phyloP scores from a whole-genome alignment of 2,113 vertebrate genomes.

The Nycticebus coucang region DNA sequence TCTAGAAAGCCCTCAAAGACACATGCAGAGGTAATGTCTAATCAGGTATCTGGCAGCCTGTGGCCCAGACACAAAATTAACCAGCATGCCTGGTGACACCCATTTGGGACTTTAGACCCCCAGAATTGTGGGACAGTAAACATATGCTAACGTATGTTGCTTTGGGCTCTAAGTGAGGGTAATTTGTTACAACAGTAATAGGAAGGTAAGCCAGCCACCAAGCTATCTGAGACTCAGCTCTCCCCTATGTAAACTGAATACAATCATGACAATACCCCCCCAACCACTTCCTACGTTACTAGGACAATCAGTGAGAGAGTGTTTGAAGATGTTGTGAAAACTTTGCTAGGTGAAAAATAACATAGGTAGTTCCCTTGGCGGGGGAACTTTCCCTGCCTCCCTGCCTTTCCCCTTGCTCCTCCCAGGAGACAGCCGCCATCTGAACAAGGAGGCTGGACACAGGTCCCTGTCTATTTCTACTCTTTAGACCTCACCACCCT shows the following conservation, averaged over 20 bases:
- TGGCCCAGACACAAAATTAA: neutral
- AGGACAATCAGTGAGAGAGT: neutral
- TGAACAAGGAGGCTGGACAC: rapidly evolving
- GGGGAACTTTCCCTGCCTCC: neutral
- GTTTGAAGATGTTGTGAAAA: neutral
- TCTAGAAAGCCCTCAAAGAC: neutral
- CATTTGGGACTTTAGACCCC: neutral
- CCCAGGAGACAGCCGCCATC: too few species aligned
- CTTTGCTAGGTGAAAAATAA: neutral
- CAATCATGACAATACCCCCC: neutral
- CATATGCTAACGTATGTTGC: too few species aligned
- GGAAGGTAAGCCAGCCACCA: neutral
- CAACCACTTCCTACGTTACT: neutral
- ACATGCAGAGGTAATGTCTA: neutral
- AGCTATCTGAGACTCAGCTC: too few species aligned
- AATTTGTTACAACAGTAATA: too few species aligned
- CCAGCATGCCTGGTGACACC: neutral
- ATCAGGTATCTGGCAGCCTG: neutral
- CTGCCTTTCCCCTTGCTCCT: neutral
- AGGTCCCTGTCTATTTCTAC: too few species aligned
- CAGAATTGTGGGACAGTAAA: neutral
- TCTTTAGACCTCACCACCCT: neutral
- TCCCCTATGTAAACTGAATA: neutral
- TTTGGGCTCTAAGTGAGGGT: too few species aligned
- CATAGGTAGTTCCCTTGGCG: neutral